These are phyloP conservation scores for Aselliscus stoliczkanus DNA, from an alignment of 2,797 vertebrate genomes.

Conservation along the genomic window DNA sequence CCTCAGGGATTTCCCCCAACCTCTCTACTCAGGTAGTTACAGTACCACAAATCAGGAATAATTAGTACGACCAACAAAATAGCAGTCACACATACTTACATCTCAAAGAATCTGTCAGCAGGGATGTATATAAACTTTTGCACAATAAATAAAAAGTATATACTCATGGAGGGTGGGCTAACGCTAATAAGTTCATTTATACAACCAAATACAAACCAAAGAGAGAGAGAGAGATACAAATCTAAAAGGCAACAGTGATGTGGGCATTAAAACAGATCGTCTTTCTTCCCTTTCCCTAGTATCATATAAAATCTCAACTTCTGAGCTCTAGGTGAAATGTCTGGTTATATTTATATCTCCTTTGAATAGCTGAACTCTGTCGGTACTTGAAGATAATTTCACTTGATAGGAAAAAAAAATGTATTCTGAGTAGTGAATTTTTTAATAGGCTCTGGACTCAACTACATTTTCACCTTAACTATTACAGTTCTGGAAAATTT, in stretches of 20 bases:
- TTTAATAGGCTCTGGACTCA: neutral
- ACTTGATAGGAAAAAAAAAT: neutral
- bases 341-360: neutral
- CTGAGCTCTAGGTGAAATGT: neutral
- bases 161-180: neutral
- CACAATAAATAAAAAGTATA: neutral
- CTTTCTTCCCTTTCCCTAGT: neutral
- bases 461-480: neutral
- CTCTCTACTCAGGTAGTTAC: neutral
- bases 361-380: neutral
- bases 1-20: neutral
- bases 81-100: neutral
- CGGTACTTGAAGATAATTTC: neutral
- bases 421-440: neutral
- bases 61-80: neutral
- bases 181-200: neutral
- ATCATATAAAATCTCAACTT: neutral
- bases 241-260: neutral
- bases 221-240: neutral
- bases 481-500: neutral
- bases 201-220: neutral
- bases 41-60: neutral
- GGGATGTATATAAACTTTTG: neutral
- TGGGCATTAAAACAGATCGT: neutral
- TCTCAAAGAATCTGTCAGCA: neutral